Percentiles rank a stretch among this genome's conserved stretches.
phyloP scores from a whole-genome alignment of 2,888 invertebrate genomes.

The Drosophila colorata region DNA sequence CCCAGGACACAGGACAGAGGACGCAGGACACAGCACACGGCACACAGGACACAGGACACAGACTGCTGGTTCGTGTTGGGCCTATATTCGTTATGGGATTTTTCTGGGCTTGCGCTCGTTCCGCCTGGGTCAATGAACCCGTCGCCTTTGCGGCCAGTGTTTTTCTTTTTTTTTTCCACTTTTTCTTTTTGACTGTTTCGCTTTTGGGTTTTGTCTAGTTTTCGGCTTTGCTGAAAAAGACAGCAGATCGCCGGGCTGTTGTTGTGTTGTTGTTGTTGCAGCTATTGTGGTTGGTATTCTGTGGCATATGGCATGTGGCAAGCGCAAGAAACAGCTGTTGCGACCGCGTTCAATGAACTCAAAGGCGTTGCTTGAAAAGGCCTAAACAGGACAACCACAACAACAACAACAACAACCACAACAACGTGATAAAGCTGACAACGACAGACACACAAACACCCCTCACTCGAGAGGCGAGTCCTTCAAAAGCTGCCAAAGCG shows the following conservation, averaged over 20 bases:
- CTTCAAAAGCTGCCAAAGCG: not conserved
- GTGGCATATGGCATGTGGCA: constrained; percentile 33
- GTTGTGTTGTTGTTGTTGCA: constrained; percentile 20
- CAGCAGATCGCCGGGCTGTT: constrained; percentile 24
- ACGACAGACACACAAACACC: not conserved
- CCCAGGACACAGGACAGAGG: constrained; percentile 13
- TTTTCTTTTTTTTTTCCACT: not conserved
- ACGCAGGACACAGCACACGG: constrained; percentile 16
- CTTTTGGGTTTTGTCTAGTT: constrained; percentile 11
- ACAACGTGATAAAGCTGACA: constrained; percentile 16
- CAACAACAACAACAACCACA: constrained; percentile 12
- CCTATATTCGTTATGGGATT: constrained; percentile 13
- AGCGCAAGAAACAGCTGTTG: constrained; percentile 65
- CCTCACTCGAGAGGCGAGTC: constrained; percentile 10
- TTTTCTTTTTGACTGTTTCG: constrained; percentile 3
- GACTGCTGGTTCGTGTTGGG: constrained; percentile 14
- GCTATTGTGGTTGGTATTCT: constrained; percentile 28
- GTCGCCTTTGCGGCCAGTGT: constrained; percentile 40
- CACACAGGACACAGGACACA: constrained; percentile 32
- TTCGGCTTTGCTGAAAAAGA: constrained; percentile 23
- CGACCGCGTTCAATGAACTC: constrained; percentile 66
- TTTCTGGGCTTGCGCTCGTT: constrained; percentile 11
- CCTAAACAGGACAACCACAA: constrained; percentile 7
- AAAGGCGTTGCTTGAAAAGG: constrained; percentile 18
- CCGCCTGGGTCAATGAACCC: constrained; percentile 49